A percentile compares a stretch with the other conserved stretches of the same genome.
Conservation (phyloP, 2,888 invertebrate genomes). For the Lithophane socia region DNA sequence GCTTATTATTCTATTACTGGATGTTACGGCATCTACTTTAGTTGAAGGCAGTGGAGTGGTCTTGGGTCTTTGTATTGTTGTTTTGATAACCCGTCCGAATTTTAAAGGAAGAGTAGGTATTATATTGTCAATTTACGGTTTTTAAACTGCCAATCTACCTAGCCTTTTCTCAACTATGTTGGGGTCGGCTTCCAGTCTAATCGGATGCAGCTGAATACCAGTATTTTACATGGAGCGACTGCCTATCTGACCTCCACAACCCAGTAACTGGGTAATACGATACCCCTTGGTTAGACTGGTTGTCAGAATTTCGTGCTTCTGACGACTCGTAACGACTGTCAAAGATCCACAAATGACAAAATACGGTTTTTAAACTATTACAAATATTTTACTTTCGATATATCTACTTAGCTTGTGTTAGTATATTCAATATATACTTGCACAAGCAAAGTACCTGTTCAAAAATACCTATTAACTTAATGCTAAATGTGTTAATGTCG, state of each 20-base stretch:
- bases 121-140: neutral
- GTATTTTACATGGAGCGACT: too few relatives aligned
- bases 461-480: neutral
- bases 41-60: neutral
- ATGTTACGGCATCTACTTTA: conserved; percentile 23
- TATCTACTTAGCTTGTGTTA: neutral
- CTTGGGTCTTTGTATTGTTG: neutral
- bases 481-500: neutral
- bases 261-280: too few relatives aligned
- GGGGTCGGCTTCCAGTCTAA: too few relatives aligned
- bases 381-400: neutral
- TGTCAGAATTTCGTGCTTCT: too few relatives aligned
- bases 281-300: too few relatives aligned
- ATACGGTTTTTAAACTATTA: neutral
- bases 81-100: neutral
- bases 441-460: neutral
- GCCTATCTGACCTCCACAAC: too few relatives aligned
- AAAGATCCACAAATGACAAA: too few relatives aligned
- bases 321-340: too few relatives aligned
- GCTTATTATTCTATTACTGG: conserved; percentile 50
- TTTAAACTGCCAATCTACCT: too few relatives aligned
- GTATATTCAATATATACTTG: neutral
- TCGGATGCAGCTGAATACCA: too few relatives aligned
- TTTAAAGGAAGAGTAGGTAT: neutral
- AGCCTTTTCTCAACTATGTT: too few relatives aligned